Evolutionary conservation across 2,797 vertebrate species (phyloP).

Genomic region (Syngnathus acus): DNA sequence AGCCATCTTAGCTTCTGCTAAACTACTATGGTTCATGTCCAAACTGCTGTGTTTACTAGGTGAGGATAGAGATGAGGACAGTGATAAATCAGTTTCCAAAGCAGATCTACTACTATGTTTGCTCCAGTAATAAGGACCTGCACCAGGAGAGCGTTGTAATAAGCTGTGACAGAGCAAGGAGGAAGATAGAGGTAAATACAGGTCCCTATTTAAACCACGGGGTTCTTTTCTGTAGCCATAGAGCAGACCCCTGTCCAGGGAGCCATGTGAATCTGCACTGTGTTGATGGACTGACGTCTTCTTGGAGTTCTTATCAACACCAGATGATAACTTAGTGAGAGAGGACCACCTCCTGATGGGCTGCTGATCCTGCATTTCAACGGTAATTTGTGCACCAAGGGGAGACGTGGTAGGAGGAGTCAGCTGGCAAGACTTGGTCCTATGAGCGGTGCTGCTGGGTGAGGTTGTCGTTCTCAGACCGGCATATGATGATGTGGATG

Average conservation of each 20-base stretch:
- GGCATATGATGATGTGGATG: conserved; percentile 42
- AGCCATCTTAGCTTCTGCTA: conserved; percentile 74
- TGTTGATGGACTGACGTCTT: conserved; percentile 40
- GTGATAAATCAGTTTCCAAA: conserved; percentile 48
- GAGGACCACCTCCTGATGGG: conserved; percentile 90
- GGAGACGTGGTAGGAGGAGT: conserved; percentile 48
- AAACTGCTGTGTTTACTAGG: conserved; percentile 74
- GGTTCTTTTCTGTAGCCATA: conserved; percentile 64
- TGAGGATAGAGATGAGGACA: conserved; percentile 59
- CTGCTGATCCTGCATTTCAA: conserved; percentile 81
- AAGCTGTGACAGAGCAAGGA: conserved; percentile 56
- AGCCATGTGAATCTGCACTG: conserved; percentile 58
- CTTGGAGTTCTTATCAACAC: conserved; percentile 48
- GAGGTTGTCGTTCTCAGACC: conserved; percentile 50
- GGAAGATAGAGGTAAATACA: conserved; percentile 47
- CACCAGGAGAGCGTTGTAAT: conserved; percentile 65
- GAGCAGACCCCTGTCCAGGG: conserved; percentile 64
- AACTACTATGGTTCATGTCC: conserved; percentile 80
- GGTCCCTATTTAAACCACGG: conserved; percentile 62
- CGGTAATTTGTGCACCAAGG: conserved; percentile 63
- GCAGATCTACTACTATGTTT: conserved; percentile 61
- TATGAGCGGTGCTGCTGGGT: conserved; percentile 45
- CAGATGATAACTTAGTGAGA: conserved; percentile 78
- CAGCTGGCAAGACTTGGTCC: conserved; percentile 67
- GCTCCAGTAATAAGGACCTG: conserved; percentile 75